A percentile compares a stretch with the other conserved stretches of the same genome.
Conservation (phyloP, 2,797 vertebrate species). For the Tinamus major region DNA sequence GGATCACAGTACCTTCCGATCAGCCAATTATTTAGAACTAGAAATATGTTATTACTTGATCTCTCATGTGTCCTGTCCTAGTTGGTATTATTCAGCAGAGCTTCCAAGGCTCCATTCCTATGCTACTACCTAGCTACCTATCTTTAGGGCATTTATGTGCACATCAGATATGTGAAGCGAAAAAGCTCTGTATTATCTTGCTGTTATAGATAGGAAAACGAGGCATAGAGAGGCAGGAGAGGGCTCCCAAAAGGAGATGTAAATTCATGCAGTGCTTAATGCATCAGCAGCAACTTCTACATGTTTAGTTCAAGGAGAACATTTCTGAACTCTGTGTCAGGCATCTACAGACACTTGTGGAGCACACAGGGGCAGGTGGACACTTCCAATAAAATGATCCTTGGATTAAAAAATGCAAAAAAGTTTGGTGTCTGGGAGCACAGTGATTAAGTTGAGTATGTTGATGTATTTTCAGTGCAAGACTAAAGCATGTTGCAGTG, state of each 20-base stretch:
- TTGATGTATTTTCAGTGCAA: background rate
- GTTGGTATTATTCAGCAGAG: background rate
- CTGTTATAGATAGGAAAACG: background rate
- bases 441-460: background rate
- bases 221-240: background rate
- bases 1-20: slow-evolving; percentile 15
- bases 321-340: background rate
- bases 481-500: background rate
- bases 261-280: accelerated
- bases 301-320: accelerated
- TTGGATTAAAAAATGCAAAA: background rate
- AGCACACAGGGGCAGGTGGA: background rate
- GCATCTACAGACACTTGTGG: background rate
- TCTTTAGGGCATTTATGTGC: background rate
- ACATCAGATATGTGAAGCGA: background rate
- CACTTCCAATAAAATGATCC: background rate
- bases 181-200: background rate
- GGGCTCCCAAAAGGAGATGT: background rate
- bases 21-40: slow-evolving; percentile 46
- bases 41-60: background rate
- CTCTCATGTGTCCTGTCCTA: background rate
- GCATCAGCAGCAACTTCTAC: accelerated
- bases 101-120: background rate
- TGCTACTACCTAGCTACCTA: background rate
- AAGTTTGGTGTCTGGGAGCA: background rate